phyloP scores from a whole-genome alignment of 2,113 vertebrate species.

The Rhea pennata region DNA sequence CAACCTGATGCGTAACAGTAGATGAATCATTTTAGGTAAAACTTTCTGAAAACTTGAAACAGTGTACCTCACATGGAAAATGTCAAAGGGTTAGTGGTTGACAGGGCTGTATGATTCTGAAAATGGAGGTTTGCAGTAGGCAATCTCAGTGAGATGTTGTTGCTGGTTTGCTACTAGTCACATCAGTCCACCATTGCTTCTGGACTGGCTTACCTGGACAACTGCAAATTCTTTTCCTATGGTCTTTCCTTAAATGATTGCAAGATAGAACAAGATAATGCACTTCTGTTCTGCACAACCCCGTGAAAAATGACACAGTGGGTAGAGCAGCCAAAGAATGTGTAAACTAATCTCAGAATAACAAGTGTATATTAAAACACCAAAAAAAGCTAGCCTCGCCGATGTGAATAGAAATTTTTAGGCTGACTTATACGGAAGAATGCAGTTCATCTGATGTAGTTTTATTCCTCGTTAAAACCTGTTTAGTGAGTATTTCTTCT shows the following conservation, averaged over 20 bases:
- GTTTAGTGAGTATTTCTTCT: neutral
- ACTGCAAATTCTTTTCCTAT: neutral
- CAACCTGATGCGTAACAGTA: neutral
- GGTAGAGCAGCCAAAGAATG: neutral
- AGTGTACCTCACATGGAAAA: neutral
- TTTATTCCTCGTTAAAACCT: neutral
- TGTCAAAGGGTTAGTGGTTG: neutral
- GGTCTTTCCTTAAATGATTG: neutral
- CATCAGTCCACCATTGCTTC: neutral
- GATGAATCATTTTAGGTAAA: neutral
- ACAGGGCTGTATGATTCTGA: neutral
- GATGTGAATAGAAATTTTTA: neutral
- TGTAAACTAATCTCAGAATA: neutral
- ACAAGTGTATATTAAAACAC: neutral
- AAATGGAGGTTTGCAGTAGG: neutral
- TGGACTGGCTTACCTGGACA: neutral
- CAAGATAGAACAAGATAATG: neutral
- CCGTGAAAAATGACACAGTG: neutral
- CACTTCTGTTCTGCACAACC: neutral
- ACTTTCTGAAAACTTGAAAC: neutral
- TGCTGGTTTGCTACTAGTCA: neutral
- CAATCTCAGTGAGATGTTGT: neutral
- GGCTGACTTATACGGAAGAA: neutral
- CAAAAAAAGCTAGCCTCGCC: neutral
- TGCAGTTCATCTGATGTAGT: neutral